Evolutionary conservation across 2,113 vertebrate genomes (phyloP).

Genomic region (Pteropus alecto): DNA sequence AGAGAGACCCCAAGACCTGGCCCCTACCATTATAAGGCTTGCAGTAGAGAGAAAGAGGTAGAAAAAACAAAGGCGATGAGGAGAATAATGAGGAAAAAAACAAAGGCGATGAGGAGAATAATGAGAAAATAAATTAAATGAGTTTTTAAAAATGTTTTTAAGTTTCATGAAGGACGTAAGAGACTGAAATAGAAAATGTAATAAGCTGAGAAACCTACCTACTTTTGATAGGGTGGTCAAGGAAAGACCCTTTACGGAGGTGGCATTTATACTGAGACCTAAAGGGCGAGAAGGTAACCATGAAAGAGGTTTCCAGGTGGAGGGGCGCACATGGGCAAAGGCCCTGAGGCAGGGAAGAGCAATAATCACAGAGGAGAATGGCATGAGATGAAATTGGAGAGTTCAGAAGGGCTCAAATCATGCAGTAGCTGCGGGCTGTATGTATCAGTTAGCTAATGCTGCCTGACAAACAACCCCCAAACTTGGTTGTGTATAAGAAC

Average conservation of each 20-base stretch:
- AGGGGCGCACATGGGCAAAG: background rate
- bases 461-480: background rate
- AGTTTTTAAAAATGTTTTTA: background rate
- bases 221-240: background rate
- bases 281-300: background rate
- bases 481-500: background rate
- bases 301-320: background rate
- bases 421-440: accelerated
- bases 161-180: background rate
- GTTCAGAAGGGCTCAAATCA: background rate
- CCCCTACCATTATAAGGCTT: background rate
- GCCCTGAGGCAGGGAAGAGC: background rate
- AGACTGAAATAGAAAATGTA: background rate
- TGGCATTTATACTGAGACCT: background rate
- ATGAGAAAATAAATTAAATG: background rate
- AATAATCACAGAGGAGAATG: background rate
- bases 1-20: background rate
- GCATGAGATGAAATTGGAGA: background rate
- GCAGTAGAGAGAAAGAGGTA: background rate
- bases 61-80: background rate
- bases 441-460: background rate
- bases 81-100: accelerated
- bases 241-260: background rate
- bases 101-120: accelerated
- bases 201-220: background rate